A percentile compares a stretch with the other conserved stretches of the same genome.
Evolutionary conservation across 2,113 vertebrate species (phyloP).

Genomic region (Cyprichromis sp.): DNA sequence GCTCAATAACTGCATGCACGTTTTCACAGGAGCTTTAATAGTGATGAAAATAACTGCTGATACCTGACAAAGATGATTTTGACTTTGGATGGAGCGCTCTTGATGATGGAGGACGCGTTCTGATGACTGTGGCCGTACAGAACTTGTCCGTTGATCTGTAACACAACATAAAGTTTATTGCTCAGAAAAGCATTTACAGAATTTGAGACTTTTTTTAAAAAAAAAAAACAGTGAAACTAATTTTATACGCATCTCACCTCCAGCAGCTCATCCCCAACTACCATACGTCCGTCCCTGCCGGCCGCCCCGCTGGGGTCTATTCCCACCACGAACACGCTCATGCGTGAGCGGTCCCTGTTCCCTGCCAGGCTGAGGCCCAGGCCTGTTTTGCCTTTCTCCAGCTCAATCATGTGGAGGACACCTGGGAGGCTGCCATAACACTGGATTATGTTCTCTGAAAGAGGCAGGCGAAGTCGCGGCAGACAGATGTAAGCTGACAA

Average conservation of each 20-base stretch:
- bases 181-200: neutral
- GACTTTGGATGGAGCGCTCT: constrained; percentile 88
- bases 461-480: neutral
- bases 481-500: constrained; percentile 18
- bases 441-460: constrained; percentile 79
- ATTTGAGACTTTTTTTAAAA: fast-evolving
- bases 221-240: neutral
- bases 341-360: constrained; percentile 90
- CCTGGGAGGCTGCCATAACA: constrained; percentile 86
- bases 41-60: neutral
- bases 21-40: neutral
- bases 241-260: constrained; percentile 70
- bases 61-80: constrained; percentile 95
- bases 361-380: constrained; percentile 97
- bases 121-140: constrained; percentile 95
- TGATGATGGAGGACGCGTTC: constrained; percentile 96
- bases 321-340: constrained; percentile 96
- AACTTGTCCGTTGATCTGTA: constrained; percentile 91
- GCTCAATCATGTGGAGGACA: constrained; percentile 84
- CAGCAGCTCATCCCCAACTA: constrained; percentile 91
- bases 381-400: constrained; percentile 91
- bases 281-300: constrained; percentile 84
- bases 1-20: neutral
- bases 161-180: neutral
- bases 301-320: constrained; percentile 92